Percentiles rank a stretch among this genome's conserved stretches.
These are phyloP conservation scores for Oxystoma pomonae DNA, from an alignment of 2,888 invertebrate species.

Conservation along the genomic window DNA sequence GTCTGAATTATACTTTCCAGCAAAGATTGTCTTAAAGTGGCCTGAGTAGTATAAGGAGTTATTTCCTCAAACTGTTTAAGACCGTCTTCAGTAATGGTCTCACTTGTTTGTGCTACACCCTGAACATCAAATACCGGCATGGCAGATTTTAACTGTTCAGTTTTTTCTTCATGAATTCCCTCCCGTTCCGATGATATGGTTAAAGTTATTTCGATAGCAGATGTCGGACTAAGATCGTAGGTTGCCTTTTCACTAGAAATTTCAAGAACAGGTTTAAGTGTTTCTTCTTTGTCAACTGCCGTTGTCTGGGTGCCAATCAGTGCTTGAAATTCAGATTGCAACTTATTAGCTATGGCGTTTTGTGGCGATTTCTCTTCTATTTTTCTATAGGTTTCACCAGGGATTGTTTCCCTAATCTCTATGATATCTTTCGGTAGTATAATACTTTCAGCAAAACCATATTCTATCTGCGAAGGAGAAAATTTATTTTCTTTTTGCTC, in stretches of 20 bases:
- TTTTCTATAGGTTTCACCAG: constrained; percentile 53
- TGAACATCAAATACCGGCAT: constrained; percentile 41
- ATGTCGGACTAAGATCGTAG: constrained; percentile 45
- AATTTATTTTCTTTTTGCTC: constrained; percentile 56
- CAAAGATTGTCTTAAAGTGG: constrained; percentile 48
- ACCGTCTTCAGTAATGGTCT: constrained; percentile 42
- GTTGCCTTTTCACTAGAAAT: constrained; percentile 48
- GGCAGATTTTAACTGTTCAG: constrained; percentile 43
- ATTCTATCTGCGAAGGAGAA: constrained; percentile 34
- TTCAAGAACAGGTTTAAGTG: constrained; percentile 48
- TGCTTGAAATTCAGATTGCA: constrained; percentile 54
- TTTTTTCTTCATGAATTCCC: constrained; percentile 34
- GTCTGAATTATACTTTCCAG: constrained; percentile 48
- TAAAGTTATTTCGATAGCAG: constrained; percentile 49
- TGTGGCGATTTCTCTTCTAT: constrained; percentile 46
- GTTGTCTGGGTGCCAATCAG: constrained; percentile 53
- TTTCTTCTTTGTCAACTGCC: constrained; percentile 56
- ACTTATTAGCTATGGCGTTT: constrained; percentile 49
- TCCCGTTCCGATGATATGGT: constrained; percentile 51
- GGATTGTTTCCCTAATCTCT: constrained; percentile 53
- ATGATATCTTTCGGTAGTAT: constrained; percentile 51
- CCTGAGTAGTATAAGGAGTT: constrained; percentile 43
- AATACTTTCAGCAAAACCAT: constrained; percentile 27
- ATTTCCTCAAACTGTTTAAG: constrained; percentile 31
- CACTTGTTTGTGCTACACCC: constrained; percentile 47